Evolutionary conservation across 2,113 vertebrate species (phyloP), one percentile per base, ranked within the genome.

Genomic region (Malaclemys terrapin): DNA sequence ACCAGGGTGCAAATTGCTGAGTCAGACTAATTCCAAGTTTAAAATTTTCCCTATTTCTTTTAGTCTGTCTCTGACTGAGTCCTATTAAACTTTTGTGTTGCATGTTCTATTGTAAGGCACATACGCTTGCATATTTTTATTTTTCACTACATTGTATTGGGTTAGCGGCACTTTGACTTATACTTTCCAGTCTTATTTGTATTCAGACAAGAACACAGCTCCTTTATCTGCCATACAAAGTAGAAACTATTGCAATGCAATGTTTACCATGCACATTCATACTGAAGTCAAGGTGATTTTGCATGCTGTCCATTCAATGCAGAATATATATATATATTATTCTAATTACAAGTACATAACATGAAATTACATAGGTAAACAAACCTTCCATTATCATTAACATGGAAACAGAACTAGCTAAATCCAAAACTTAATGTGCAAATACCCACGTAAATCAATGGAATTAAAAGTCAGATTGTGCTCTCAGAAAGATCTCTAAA

Each of bases 31-130:
- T 6, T 78, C 42, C 29, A 69, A 84, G 45, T 24, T n/a, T 22
- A 90, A 88, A 13, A 53, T 38, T 5, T 54, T 22, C 62, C 38
- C 42, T 93, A 35, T 76, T 94, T 82, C 69, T 96, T 94, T 94
- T 42, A n/a, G 80, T 79, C 86, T 91, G 78, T 82, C n/a, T 86
- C 19, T 0, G 0, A 17, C 1, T 2, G 19, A 14, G n/a, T 38
- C 10, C 19, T 1, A 1, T 22, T 82, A 42, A 94, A 89, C 4
- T 87, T 87, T 80, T 1, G 24, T 7, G 85, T 45, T 50, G 10
- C 29, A 16, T 35, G 50, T 84, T 19, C n/a, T 50, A 45, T 4
- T 50, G 87, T 72, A 89, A 1, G 0, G 35, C 53, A 82, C 72
- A 82, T 22, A 90, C 89, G 65, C 84, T 2, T 20, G 72, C 35